Base-by-base conservation (phyloP, 2,888 invertebrate genomes). In the Amphipoea oculea region DNA sequence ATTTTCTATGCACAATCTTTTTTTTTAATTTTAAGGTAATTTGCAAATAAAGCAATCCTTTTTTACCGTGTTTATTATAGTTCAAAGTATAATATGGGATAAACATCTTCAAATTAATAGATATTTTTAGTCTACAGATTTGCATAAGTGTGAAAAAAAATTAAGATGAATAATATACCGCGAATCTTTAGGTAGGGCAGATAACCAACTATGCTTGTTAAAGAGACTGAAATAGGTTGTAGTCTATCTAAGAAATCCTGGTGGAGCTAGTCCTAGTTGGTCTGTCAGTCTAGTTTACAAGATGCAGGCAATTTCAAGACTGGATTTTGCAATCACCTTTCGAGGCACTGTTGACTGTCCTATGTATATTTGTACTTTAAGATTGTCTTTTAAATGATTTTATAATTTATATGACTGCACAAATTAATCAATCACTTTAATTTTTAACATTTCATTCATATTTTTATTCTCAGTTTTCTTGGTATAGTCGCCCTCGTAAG, bases 301-400 rank as follows among this genome's bases (percentile, higher is more conserved):
- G 36, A 36, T 36, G 45, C 40, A 65, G 60, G 20, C 20, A 66
- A 57, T 70, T 66, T 40, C 23, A 67, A 67, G 40, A 82, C n/a
- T 63, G 42, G 23, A 54, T 40, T 76, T 73, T 54, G 11, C 17
- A 67, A 45, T 60, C 36, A 20, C 14, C 2, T 40, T 29, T 71
- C 42, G 70, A 71, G 20, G 40, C 40, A 40, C 40, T 70, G 29
- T 57, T 63, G 57, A 66, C 42, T 83, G 65, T 62, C 60, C 36
- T n/a, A 51, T n/a, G 70, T 29, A n/a, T n/a, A n/a, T 72, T 84
- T 84, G 73, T 84, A 84, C 73, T 70, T 23, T 54, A 48, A 12
- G 29, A 70, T 54, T 62, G 14, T 80, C 29, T 72, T 78, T 51
- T 60, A 29, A 36, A 73, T 48, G 7, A n/a, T 71, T 80, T 71